phyloP scores from a whole-genome alignment of 2,113 vertebrate genomes.

The Cairina moschata region DNA sequence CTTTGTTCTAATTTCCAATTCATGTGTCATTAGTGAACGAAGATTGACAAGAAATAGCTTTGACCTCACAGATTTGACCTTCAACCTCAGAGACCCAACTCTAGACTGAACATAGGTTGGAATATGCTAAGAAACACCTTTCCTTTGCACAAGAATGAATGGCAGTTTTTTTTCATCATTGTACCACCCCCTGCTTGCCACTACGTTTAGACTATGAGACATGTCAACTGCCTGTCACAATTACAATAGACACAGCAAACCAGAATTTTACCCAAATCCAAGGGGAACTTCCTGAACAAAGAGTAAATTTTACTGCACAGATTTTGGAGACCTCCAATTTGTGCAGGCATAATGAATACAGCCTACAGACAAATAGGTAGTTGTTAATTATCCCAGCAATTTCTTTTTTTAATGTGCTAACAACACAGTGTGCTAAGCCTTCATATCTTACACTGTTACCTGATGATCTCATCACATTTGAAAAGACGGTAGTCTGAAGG shows the following conservation, averaged over 20 bases:
- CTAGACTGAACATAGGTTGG: conserved; percentile 85
- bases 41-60: conserved; percentile 88
- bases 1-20: conserved; percentile 88
- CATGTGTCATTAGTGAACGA: conserved; percentile 88
- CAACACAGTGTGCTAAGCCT: conserved; percentile 77
- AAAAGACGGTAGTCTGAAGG: conserved; percentile 76
- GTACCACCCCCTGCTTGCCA: conserved; percentile 85
- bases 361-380: conserved; percentile 86
- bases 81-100: conserved; percentile 85
- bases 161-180: conserved; percentile 83
- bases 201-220: conserved; percentile 86
- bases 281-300: conserved; percentile 89
- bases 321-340: conserved; percentile 87
- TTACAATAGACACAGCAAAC: conserved; percentile 86
- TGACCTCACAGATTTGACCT: conserved; percentile 88
- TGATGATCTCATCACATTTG: conserved; percentile 84
- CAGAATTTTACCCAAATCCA: conserved; percentile 85
- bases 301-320: conserved; percentile 87
- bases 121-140: conserved; percentile 88
- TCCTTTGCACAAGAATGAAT: conserved; percentile 86
- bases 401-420: conserved; percentile 85
- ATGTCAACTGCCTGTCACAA: conserved; percentile 88
- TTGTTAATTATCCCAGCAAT: conserved; percentile 87
- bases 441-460: conserved; percentile 82
- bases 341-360: conserved; percentile 83